These are phyloP conservation scores for Brachionus calyciflorus DNA, from an alignment of 1,140 invertebrate species.

Conservation along the genomic window DNA sequence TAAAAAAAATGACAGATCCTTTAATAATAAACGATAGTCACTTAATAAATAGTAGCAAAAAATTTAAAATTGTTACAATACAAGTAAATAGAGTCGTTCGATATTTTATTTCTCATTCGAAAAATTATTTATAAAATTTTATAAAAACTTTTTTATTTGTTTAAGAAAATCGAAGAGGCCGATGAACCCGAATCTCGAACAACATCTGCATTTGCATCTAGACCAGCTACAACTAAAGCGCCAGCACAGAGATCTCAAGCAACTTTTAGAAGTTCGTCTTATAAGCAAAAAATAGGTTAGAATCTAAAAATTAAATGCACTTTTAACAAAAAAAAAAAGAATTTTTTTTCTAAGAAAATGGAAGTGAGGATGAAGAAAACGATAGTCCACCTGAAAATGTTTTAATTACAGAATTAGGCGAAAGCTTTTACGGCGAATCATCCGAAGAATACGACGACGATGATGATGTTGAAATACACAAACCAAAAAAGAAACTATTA, in stretches of 20 bases:
- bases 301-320: neutral
- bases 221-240: constrained; percentile 25
- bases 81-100: no score
- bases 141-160: neutral
- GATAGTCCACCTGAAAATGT: neutral
- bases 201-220: neutral
- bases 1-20: neutral
- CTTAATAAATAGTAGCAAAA: constrained; percentile 11
- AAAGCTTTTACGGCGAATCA: constrained; percentile 15
- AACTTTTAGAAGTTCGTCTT: constrained; percentile 42
- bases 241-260: constrained; percentile 41
- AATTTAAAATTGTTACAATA: constrained; percentile 32
- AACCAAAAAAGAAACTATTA: neutral
- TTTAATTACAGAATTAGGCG: constrained; percentile 28
- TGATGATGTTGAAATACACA: constrained; percentile 16
- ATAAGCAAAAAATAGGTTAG: constrained; percentile 8
- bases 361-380: neutral
- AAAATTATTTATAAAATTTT: no score
- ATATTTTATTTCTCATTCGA: no score
- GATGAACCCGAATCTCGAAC: constrained; percentile 29
- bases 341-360: neutral
- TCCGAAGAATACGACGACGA: constrained; percentile 32
- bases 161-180: constrained; percentile 26
- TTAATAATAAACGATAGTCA: constrained; percentile 1
- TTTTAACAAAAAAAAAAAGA: neutral